Base-by-base conservation (phyloP, 2,888 invertebrate species). In the Odontocerum albicorne region DNA sequence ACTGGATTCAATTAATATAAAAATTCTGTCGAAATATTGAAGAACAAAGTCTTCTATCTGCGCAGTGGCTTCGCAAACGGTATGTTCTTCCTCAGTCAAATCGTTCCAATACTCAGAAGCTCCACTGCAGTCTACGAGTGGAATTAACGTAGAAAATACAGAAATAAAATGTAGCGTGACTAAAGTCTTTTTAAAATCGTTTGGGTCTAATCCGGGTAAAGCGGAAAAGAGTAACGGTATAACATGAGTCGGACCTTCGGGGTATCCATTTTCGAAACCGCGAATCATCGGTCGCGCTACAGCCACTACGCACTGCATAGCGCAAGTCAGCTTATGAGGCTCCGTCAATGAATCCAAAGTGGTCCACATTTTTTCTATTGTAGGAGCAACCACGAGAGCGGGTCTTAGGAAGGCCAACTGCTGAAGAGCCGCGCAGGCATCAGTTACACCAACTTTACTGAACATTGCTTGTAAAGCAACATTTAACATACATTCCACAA, bases 121-220 rank as follows among this genome's bases (percentile, higher is more conserved):
- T 10, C 84, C 81, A 4, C 94, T 93, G 60, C 90, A 93, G 69
- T 96, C 92, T 4, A 92, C 85, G 17, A 92, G 72, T 0, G 94
- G 92, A 19, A 95, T 84, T 75, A 93, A 80, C 62, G 86, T 86
- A 10, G 85, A 81, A 66, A 90, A 85, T 39, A 87, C 84, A 3
- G 88, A 80, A 49, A 94, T 85, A 65, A 92, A 86, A 65, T 90
- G 89, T 56, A 93, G 82, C 0, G 92, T 88, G 17, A 87, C 80
- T 46, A 87, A 74, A 17, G 86, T 86, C 70, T 90, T 90, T 61
- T 83, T 81, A 35, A 87, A 80, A 70, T 96, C 95, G 66, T 96
- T 96, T 0, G 92, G 87, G 70, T 96, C 96, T 36, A 96, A 87
- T 10, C 93, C 95, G 0, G 96, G 95, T 13, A 96, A 72, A 0